Evolutionary conservation across 2,797 vertebrate genomes (phyloP), one percentile per base, ranked within the genome.

Genomic region (Eulemur coronatus): DNA sequence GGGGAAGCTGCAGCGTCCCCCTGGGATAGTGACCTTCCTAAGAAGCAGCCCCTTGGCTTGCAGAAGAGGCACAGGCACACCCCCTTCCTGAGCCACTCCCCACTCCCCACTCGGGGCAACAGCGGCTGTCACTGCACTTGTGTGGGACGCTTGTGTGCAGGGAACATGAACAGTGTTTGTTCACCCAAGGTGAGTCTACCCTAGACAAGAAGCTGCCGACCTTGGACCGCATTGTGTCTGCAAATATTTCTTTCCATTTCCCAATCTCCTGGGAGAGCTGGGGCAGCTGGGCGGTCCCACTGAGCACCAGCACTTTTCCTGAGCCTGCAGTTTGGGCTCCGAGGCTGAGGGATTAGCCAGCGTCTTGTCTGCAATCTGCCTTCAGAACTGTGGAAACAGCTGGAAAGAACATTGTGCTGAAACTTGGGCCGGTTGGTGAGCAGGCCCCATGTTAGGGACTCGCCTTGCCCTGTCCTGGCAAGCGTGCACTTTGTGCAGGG

Each of bases 111-210:
- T 22, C 26, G 14, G 11, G 7, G 10, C 7, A 33, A 9, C 0
- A 10, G 12, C 4, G 0, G 57, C 28, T 14, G 10, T 20, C 46
- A 5, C 1, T 14, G 28, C 35, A 12, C 1, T 2, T 0, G 1
- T 0, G 1, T 10, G 59, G 79, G 59, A 84, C 30, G 41, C 13
- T 8, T 3, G 18, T 2, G 26, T 35, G 12, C 12, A 2, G 59
- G 24, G 57, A 89, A 43, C 55, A n/a, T 4, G 4, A 8, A 8
- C 65, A 30, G 12, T 4, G 65, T n/a, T 28, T 17, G 43, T 10
- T 17, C 35, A 10, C 26, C 26, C n/a, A 43, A 3, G 61, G n/a
- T 1, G 28, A 50, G 20, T 43, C 55, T 22, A 5, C 61, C 52
- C 41, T 7, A 4, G 17, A 2, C 7, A 26, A 26, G 46, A 35